Evolutionary conservation across 2,888 invertebrate species (phyloP), one percentile per base, ranked within the genome.

Genomic region (Blastobasis lacticolella): DNA sequence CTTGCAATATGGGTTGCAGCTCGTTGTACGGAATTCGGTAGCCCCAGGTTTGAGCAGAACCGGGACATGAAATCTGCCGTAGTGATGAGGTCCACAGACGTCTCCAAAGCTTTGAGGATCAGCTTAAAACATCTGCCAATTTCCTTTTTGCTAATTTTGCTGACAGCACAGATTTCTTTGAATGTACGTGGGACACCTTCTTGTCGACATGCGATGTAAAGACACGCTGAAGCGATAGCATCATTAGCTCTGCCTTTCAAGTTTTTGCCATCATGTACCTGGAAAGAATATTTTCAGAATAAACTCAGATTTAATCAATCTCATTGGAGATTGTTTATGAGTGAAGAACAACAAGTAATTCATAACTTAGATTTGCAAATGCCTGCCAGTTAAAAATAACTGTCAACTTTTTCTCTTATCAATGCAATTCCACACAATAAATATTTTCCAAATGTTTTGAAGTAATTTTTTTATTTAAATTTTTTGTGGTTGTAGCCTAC

Each of bases 21-120:
- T 59, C 94, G 90, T 75, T 97, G 97, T 4, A 96, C 96, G 80
- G 94, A 94, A 66, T 95, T 95, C 0, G 98, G 95, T 48, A 96
- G 73, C 43, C 93, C 94, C 62, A 99, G 89, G 78, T 98, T 99
- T 0, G 98, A 95, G 78, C 99, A 99, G 88, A 99, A 99, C 62
- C 96, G 91, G 37, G 97, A 98, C 99, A 99, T 99, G 78, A 99
- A 99, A 76, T 99, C 99, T 1, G 97, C 98, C 0, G 98, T 99
- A 0, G 98, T 99, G 54, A 99, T 99, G 53, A 98, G 92, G 73
- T 98, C 98, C 6, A 99, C 97, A 40, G 96, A 98, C 0, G 99
- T 99, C 77, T 98, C 97, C 49, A 99, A 86, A 0, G 97, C 97
- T 77, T 98, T 98, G 43, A 99, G 88, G 55, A 99, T 99, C 45